phyloP scores from a whole-genome alignment of 1,140 invertebrate genomes.

The Uloborus diversus region DNA sequence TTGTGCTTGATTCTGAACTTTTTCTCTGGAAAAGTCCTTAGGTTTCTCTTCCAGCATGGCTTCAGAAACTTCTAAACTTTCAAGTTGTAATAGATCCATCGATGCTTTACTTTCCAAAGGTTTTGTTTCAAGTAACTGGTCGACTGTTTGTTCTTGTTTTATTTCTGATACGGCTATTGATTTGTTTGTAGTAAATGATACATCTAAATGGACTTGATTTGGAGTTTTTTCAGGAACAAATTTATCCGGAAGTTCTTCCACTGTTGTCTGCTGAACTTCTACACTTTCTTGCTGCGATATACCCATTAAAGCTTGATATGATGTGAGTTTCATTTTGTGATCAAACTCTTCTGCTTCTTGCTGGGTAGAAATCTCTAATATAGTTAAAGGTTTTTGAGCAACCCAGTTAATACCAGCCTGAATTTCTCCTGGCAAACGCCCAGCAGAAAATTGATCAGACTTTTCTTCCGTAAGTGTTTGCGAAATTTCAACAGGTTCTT shows the following conservation, averaged over 20 bases:
- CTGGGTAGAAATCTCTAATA: constrained; percentile 43
- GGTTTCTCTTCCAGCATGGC: constrained; percentile 35
- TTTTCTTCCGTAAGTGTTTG: constrained; percentile 38
- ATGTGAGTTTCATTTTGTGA: constrained; percentile 15
- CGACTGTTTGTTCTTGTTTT: constrained; percentile 24
- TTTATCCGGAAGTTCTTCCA: constrained; percentile 43
- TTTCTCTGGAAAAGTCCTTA: constrained; percentile 51
- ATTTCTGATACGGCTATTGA: constrained; percentile 35
- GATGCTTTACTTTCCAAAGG: constrained; percentile 53
- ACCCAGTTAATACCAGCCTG: constrained; percentile 44
- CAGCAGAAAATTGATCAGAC: constrained; percentile 43
- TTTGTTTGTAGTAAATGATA: constrained; percentile 43
- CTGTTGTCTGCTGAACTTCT: constrained; percentile 37
- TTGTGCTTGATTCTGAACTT: constrained; percentile 53
- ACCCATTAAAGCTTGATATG: constrained; percentile 17
- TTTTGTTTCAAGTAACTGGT: constrained; percentile 61
- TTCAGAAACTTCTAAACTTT: constrained; percentile 52
- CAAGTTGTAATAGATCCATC: constrained; percentile 25
- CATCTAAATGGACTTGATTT: constrained; percentile 31
- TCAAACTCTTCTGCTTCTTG: constrained; percentile 28
- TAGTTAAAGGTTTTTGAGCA: constrained; percentile 30
- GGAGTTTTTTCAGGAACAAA: constrained; percentile 49
- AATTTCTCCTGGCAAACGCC: constrained; percentile 52
- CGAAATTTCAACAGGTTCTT: constrained; percentile 30
- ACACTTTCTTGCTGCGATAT: constrained; percentile 28